A percentile compares a stretch with the other conserved stretches of the same genome.
These are phyloP conservation scores for Psittacara wagleri DNA, from an alignment of 2,113 vertebrate genomes.

Conservation along the genomic window DNA sequence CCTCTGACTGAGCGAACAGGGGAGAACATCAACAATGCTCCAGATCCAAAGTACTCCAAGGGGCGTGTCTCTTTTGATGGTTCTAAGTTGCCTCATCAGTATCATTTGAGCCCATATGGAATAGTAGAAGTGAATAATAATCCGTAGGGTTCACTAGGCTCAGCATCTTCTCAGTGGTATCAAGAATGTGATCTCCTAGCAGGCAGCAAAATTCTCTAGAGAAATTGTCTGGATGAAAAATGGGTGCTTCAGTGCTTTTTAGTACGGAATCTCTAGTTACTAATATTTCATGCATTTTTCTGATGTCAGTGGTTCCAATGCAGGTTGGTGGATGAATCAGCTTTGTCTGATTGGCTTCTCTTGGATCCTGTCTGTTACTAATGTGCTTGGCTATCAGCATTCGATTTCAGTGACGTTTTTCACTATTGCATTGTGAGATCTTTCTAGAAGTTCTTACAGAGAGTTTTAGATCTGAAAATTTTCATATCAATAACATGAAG, in stretches of 20 bases:
- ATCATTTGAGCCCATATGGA: neutral
- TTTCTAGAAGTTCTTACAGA: neutral
- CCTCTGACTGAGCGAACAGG: neutral
- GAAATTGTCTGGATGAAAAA: neutral
- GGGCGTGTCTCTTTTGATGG: neutral
- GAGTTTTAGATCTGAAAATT: neutral
- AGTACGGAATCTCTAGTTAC: neutral
- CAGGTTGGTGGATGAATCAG: neutral
- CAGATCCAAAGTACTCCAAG: neutral
- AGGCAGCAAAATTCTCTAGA: neutral
- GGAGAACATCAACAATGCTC: neutral
- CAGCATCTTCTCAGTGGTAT: neutral
- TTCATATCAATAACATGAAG: neutral
- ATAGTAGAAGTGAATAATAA: neutral
- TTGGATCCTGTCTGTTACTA: neutral
- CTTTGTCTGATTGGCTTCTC: neutral
- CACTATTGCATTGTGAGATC: neutral
- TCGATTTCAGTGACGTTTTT: neutral
- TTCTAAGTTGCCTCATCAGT: neutral
- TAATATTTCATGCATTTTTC: neutral
- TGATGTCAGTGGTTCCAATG: neutral
- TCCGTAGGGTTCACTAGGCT: neutral
- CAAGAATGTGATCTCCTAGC: neutral
- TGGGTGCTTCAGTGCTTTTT: neutral
- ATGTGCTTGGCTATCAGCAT: neutral